A percentile compares a stretch with the other conserved stretches of the same genome.
These are phyloP conservation scores for Brachymystax lenok DNA, from an alignment of 2,797 vertebrate species.

Conservation along the genomic window DNA sequence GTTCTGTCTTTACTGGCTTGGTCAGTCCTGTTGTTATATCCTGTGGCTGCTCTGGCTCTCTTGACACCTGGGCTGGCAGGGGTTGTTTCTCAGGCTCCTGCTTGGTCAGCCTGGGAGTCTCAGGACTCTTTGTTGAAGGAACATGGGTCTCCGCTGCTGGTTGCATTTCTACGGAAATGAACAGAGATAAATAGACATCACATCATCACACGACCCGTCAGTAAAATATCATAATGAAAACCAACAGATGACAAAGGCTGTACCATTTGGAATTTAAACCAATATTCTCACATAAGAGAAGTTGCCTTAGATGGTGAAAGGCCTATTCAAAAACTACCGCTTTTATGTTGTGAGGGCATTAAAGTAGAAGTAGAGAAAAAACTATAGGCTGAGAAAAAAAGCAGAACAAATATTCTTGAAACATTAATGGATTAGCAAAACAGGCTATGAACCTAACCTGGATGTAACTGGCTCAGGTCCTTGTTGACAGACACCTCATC, in stretches of 20 bases:
- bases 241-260: neutral
- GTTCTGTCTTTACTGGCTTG: constrained; percentile 67
- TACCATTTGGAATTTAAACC: neutral
- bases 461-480: constrained; percentile 49
- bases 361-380: neutral
- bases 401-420: neutral
- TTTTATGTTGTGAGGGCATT: neutral
- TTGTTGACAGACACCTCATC: constrained; percentile 51
- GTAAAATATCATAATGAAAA: neutral
- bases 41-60: constrained; percentile 53
- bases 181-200: neutral
- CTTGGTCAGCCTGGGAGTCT: constrained; percentile 45
- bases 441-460: constrained; percentile 58
- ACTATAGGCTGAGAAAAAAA: neutral
- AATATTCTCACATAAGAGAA: neutral
- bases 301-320: neutral
- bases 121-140: constrained; percentile 49
- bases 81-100: constrained; percentile 43
- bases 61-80: constrained; percentile 45
- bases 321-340: neutral
- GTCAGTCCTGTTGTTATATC: constrained; percentile 55
- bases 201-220: neutral
- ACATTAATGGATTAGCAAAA: constrained; percentile 2
- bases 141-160: constrained; percentile 59
- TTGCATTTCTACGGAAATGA: constrained; percentile 59